Base-by-base conservation (phyloP, 2,113 vertebrate genomes). In the Paramisgurnus dabryanus region DNA sequence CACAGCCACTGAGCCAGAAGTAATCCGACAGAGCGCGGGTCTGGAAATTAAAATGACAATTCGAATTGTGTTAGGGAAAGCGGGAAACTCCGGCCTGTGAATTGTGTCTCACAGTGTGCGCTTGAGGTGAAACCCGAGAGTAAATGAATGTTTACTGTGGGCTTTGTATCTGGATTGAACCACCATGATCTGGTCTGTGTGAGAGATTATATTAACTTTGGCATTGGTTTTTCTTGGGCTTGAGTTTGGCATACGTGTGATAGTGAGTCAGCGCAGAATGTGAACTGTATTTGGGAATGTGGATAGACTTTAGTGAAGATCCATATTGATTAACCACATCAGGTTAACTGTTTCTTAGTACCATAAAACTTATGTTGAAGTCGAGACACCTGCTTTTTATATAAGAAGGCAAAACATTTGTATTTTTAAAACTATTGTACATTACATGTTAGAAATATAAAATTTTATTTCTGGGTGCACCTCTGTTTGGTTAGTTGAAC, bases 1-100 rank as follows among this genome's bases (percentile, higher is more conserved):
- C 76, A 27, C 66, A 78, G 57, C 70, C 77, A 84, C 53, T 73
- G 82, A 78, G 77, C 67, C 58, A 86, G 85, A 84, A 84, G 82
- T 86, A 86, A 86, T 82, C 41, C 18, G 55, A 71, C 76, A 66
- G 76, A 76, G 80, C 17, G 72, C 49, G n/a, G 60, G 17, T 76
- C 85, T 84, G 80, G 71, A 82, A 84, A 86, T 86, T 82, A 67
- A 57, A 79, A 80, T 83, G 85, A 81, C 82, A 85, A 80, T 83
- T 85, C 72, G 76, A 64, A 84, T 86, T 84, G 85, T 86, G 76
- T 49, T 50, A 43, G 83, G 78, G 72, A 83, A 86, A 84, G 85
- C 76, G 82, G 82, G 85, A 84, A 82, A 82, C 79, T 73, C 79
- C 63, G 79, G 67, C 57, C 68, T 41, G 74, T 80, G 76, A 80